Evolutionary conservation across 2,797 vertebrate genomes (phyloP), one percentile per base, ranked within the genome.

Genomic region (Danio aesculapii): DNA sequence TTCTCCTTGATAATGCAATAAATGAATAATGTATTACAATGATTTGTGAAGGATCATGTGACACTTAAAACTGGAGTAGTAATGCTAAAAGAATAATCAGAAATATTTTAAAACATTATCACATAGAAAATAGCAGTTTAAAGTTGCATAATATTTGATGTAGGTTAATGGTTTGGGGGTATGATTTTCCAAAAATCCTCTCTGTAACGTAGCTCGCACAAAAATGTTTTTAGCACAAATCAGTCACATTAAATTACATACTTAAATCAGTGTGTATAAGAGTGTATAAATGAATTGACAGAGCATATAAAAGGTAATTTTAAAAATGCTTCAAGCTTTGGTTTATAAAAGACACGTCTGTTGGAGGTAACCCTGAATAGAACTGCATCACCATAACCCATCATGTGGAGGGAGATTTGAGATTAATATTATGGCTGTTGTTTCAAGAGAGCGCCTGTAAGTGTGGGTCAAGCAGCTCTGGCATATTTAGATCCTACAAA

Each of bases 401-500:
- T 75, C 19, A 19, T 43, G 58, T 41, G 59, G 41, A 47, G 43
- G 5, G 63, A 57, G 52, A 77, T 58, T 47, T 75, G 47, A 44
- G 13, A 67, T 30, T 55, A 67, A 52, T 17, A 64, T 17, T 6
- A 16, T 55, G 49, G 49, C 49, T 57, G 66, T 49, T 63, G 73
- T 47, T 47, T 52, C 30, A 67, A 16, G 41, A 66, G 50, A 67
- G 75, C 30, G 1, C 3, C 30, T 44, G 10, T 39, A 16, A 68
- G 19, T 50, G 44, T 46, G 39, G 39, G 17, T 76, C 19, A 13
- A 66, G 50, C 43, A 43, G 67, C 16, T 44, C 57, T 79, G 12
- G 41, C 61, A 69, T 39, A 4, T 66, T 53, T 39, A 64, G 49
- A 55, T 66, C 49, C 50, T 66, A 13, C 17, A 67, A 77, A 52